Evolutionary conservation across 1,140 invertebrate genomes (phyloP).

Genomic region (Diorhabda sublineata): DNA sequence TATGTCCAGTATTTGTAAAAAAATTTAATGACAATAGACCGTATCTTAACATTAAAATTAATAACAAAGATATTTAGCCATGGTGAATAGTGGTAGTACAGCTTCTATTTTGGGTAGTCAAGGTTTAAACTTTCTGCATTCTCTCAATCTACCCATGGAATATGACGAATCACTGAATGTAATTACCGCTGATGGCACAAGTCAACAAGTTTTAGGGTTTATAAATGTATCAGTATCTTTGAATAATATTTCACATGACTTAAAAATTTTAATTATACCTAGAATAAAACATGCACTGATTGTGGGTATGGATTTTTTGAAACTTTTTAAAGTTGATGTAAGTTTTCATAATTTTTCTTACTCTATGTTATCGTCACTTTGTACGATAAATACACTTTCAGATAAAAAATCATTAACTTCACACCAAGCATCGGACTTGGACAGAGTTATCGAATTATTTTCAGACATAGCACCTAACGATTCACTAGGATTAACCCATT

Average conservation of each 20-base stretch:
- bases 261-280: conserved; percentile 14
- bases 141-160: conserved; percentile 6
- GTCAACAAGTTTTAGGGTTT: conserved; percentile 5
- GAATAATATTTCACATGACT: conserved; percentile 1
- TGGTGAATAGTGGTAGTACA: conserved; percentile 1
- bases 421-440: neutral
- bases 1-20: conserved; percentile 7
- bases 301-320: conserved; percentile 15
- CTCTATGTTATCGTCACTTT: conserved; percentile 1
- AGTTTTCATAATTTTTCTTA: conserved; percentile 5
- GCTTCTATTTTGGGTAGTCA: neutral
- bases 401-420: neutral
- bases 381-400: conserved; percentile 10
- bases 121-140: neutral
- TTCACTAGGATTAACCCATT: conserved; percentile 8
- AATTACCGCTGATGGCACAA: conserved; percentile 16
- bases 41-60: conserved; percentile 7
- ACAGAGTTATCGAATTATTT: conserved; percentile 9
- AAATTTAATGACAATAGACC: conserved; percentile 10
- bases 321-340: neutral
- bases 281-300: conserved; percentile 8
- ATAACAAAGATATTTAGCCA: neutral
- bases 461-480: conserved; percentile 7
- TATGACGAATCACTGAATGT: neutral
- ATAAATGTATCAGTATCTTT: conserved; percentile 4